Base-by-base conservation (phyloP, 2,888 invertebrate genomes). In the Thecocarcelia acutangulata region DNA sequence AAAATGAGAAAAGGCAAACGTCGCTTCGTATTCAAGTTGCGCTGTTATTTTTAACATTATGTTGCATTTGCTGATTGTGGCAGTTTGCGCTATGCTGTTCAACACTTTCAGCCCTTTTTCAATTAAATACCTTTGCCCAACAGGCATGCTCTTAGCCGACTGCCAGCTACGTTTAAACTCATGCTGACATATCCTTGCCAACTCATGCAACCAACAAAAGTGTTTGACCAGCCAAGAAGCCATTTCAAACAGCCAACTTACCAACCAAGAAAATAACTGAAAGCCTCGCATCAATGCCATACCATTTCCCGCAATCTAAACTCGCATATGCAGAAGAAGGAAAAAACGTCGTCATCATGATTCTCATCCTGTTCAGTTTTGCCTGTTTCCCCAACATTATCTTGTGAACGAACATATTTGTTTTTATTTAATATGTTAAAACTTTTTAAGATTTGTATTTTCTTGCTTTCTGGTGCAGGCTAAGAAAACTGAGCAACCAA, bases 1-100 rank as follows among this genome's bases (percentile, higher is more conserved):
- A 82, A 82, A 78, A 82, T 82, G 78, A 82, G 82, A 82, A 81
- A 82, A 73, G 58, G 82, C 75, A 82, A 75, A 81, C 81, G 76
- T 81, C 76, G 74, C 77, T 70, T 70, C 21, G 70, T 59, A 78
- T 75, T 78, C 64, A 70, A 74, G 77, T 70, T 69, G 69, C 78
- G 19, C 58, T 59, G 44, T 59, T 64, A 21, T 63, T 59, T 70
- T 78, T 50, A 50, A 58, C 63, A 42, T 54, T 69, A 33, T 54
- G 59, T 44, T 81, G 75, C 68, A 68, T 73, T 72, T 77, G 64
- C 66, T 79, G 40, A 73, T 63, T 70, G 81, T 81, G 81, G 81
- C 81, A 77, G 73, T 61, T 73, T 61, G 50, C 54, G 70, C 78
- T 78, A 66, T 66, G 74, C 58, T 54, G 82, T 70, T 74, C 74